Evolutionary conservation across 2,113 vertebrate species (phyloP).

Genomic region (Protomyctophum bolini): DNA sequence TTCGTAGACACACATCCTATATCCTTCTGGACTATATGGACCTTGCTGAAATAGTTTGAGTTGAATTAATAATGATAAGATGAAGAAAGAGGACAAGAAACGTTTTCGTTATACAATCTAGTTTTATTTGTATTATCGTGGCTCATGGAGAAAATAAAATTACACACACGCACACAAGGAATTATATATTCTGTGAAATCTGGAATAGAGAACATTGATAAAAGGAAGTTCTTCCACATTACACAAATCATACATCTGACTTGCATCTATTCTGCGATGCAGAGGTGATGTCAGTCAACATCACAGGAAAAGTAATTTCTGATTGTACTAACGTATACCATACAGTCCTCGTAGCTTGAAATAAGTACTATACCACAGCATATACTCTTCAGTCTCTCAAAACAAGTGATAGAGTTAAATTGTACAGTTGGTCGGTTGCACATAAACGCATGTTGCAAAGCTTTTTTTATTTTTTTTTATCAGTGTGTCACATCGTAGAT

Average conservation of each 20-base stretch:
- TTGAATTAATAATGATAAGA: not conserved
- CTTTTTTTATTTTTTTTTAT: slow-evolving; percentile 31
- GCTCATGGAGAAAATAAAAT: slow-evolving; percentile 37
- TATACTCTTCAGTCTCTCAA: slow-evolving; percentile 37
- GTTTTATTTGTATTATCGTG: slow-evolving; percentile 60
- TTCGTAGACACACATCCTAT: no score
- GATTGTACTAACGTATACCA: not conserved
- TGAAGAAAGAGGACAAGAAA: not conserved
- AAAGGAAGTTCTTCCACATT: not conserved
- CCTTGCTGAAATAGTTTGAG: not conserved
- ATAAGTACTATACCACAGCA: slow-evolving; percentile 51
- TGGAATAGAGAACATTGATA: slow-evolving; percentile 1
- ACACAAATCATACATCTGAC: slow-evolving; percentile 1
- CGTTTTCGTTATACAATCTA: slow-evolving; percentile 59
- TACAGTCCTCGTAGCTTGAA: slow-evolving; percentile 27
- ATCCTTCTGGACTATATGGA: not conserved
- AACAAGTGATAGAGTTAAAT: slow-evolving; percentile 18
- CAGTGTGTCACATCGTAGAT: slow-evolving; percentile 37
- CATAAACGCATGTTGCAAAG: slow-evolving; percentile 19
- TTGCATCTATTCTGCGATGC: slow-evolving; percentile 7
- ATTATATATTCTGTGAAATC: slow-evolving; percentile 9
- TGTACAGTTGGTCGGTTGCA: slow-evolving; percentile 19
- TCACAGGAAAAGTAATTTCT: slow-evolving; percentile 5
- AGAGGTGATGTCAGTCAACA: slow-evolving; percentile 9
- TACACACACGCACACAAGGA: slow-evolving; percentile 33